These are phyloP conservation scores for Acheta domesticus DNA, from an alignment of 2,888 invertebrate genomes.

Conservation along the genomic window DNA sequence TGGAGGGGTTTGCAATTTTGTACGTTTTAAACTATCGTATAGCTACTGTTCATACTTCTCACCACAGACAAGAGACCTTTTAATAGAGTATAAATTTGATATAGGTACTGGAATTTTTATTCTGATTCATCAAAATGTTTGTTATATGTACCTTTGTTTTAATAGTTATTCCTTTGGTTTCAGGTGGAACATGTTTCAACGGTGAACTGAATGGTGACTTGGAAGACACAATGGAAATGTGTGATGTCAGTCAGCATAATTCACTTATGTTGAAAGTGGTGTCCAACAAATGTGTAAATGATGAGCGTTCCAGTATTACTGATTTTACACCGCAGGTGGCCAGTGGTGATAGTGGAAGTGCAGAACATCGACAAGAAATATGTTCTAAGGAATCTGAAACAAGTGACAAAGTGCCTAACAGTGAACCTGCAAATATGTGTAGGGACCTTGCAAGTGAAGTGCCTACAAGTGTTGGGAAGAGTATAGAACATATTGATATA, in stretches of 20 bases:
- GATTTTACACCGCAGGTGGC: conserved; percentile 28
- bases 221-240: conserved; percentile 38
- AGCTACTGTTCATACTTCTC: too few relatives aligned
- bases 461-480: conserved; percentile 34
- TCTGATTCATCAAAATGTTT: too few relatives aligned
- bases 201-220: conserved; percentile 49
- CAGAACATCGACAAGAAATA: conserved; percentile 29
- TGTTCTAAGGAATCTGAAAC: conserved; percentile 26
- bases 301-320: conserved; percentile 27
- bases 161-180: conserved; percentile 35
- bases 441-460: conserved; percentile 36
- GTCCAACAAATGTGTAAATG: conserved; percentile 25
- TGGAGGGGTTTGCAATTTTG: too few relatives aligned
- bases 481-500: conserved; percentile 25
- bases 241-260: conserved; percentile 25
- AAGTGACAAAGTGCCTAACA: conserved; percentile 36
- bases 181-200: conserved; percentile 48
- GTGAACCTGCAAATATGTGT: conserved; percentile 27
- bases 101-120: too few relatives aligned
- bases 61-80: too few relatives aligned
- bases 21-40: too few relatives aligned
- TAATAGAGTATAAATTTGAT: too few relatives aligned
- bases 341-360: conserved; percentile 32
- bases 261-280: conserved; percentile 24
- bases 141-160: too few relatives aligned